Conservation (phyloP, 2,797 vertebrate genomes). For the Oreortyx pictus region DNA sequence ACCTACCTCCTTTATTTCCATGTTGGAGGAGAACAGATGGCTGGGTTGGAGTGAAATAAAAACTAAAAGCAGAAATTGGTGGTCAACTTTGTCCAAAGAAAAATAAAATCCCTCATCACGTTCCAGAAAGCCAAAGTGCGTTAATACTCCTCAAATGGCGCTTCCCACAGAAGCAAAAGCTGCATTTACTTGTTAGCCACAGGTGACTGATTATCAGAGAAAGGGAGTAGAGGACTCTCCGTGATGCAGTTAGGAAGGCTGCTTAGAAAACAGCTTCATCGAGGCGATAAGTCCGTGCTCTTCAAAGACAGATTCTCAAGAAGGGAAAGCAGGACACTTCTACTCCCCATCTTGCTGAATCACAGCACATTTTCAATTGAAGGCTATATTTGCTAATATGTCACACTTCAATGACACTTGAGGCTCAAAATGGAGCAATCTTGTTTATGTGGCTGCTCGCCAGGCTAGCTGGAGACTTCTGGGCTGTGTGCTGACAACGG, state of each 20-base stretch:
- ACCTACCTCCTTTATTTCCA: conserved; percentile 5
- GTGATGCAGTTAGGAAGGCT: conserved; percentile 26
- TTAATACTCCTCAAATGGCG: not conserved
- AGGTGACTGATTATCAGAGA: conserved; percentile 16
- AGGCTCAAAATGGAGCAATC: conserved; percentile 31
- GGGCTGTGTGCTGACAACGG: not conserved
- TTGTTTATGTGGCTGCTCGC: not conserved
- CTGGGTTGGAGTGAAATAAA: conserved; percentile 10
- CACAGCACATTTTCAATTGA: conserved; percentile 16
- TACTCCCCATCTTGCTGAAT: conserved; percentile 10
- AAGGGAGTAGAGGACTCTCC: not conserved
- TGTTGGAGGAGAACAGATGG: not conserved
- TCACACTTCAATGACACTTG: conserved; percentile 10
- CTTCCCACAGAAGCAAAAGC: conserved; percentile 22
- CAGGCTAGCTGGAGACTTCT: conserved; percentile 29
- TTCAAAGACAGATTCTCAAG: not conserved
- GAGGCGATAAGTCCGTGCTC: not conserved
- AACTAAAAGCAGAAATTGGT: not conserved
- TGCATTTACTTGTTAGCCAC: conserved; percentile 1
- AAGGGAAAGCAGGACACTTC: not conserved
- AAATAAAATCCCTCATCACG: not conserved
- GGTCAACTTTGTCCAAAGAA: not conserved
- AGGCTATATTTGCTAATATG: conserved; percentile 15
- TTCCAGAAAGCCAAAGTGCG: not conserved
- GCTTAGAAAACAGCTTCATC: not conserved